A percentile compares a stretch with the other conserved stretches of the same genome.
These are phyloP conservation scores for Cossypha dichroa DNA, from an alignment of 2,797 vertebrate species.

Conservation along the genomic window DNA sequence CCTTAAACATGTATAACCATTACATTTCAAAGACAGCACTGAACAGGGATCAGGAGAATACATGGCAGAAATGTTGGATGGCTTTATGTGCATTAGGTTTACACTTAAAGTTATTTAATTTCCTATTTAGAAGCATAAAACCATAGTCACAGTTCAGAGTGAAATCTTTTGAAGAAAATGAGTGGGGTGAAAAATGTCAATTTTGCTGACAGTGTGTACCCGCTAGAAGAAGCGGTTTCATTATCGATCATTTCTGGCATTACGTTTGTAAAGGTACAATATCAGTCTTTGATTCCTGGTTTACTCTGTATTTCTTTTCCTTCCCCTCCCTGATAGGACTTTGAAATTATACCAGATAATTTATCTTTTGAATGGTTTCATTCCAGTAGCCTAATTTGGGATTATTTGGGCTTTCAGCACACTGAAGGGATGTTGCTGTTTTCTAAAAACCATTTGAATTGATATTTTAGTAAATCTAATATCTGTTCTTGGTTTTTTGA, in stretches of 20 bases:
- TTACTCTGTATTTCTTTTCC: not conserved
- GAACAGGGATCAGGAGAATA: not conserved
- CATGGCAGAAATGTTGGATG: not conserved
- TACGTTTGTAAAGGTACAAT: not conserved
- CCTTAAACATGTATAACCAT: not conserved
- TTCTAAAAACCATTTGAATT: not conserved
- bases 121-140: not conserved
- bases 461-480: not conserved
- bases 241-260: not conserved
- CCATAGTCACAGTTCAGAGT: not conserved
- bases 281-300: not conserved
- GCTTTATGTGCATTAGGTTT: not conserved
- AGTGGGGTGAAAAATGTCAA: slow-evolving; percentile 1
- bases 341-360: not conserved
- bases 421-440: not conserved
- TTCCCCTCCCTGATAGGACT: not conserved
- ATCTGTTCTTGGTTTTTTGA: slow-evolving; percentile 7
- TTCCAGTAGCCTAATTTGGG: not conserved
- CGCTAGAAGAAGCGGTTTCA: not conserved
- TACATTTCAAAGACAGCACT: slow-evolving; percentile 6
- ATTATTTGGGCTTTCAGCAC: not conserved
- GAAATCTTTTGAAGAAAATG: not conserved
- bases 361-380: not conserved
- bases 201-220: not conserved
- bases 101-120: not conserved